Base-by-base conservation (phyloP, 2,797 vertebrate species). In the Karalla daura region DNA sequence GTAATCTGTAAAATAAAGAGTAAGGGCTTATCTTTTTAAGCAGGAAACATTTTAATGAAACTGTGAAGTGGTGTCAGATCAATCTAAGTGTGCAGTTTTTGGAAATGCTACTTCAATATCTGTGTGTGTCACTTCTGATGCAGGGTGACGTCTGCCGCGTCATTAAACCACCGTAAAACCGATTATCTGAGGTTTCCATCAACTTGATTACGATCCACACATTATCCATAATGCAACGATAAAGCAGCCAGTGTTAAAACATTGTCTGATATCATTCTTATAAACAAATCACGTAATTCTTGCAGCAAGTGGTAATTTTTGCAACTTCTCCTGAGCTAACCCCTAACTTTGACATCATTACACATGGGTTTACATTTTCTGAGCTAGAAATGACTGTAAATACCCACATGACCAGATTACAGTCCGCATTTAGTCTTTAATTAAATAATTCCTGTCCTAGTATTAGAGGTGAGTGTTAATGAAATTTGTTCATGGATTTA, bases 31-130 rank as follows among this genome's bases (percentile, higher is more conserved):
- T 93, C 89, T 91, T 70, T 76, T 70, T 80, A 86, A 85, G 85
- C 78, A 84, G 87, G 86, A 88, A 85, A 86, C 80, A 74, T 84
- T 91, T 92, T 88, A 92, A 90, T 91, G 82, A 92, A 92, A 89
- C 88, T 83, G 88, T 74, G 44, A 80, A 88, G 84, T 84, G 6
- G 64, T 78, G 59, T 77, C 60, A 74, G 75, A 88, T 88, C 53
- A 75, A 88, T 87, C 65, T 63, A 65, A 68, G 70, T 71, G 65
- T 74, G 58, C 36, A 51, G 32, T 76, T 81, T 87, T 77, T 73
- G 69, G 64, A 83, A 83, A 80, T 74, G 40, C 73, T 68, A 46
- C 58, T 84, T 85, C 69, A 70, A 27, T 68, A 70, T 72, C 70
- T 58, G 8, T 33, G 32, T 67, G 65, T 77, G 67, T 66, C 62